Percentiles rank a stretch among this genome's conserved stretches.
phyloP scores from a whole-genome alignment of 2,113 vertebrate species.

The Pteruthius melanotis region DNA sequence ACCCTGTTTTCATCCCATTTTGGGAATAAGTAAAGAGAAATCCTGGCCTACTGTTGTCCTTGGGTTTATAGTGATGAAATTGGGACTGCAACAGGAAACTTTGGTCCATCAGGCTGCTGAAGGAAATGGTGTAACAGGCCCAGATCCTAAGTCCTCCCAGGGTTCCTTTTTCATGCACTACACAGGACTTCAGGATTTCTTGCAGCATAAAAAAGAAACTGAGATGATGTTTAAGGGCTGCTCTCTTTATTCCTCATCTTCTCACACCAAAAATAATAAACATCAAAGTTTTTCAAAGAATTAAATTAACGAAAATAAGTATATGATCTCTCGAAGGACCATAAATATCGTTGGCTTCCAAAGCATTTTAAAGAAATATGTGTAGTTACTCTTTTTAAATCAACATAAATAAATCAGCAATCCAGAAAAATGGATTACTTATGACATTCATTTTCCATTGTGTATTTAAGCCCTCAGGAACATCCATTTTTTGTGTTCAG shows the following conservation, averaged over 20 bases:
- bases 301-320: background rate
- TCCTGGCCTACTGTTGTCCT: background rate
- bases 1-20: background rate
- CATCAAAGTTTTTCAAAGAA: background rate
- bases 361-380: conserved; percentile 49
- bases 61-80: background rate
- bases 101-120: background rate
- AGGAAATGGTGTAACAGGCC: background rate
- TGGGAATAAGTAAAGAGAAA: background rate
- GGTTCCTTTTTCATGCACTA: background rate
- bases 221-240: background rate
- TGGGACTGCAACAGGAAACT: background rate
- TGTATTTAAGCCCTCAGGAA: conserved; percentile 45
- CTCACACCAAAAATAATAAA: background rate
- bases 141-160: background rate
- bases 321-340: background rate
- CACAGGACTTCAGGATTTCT: background rate
- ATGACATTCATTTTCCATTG: conserved; percentile 29
- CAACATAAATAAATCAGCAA: conserved; percentile 32
- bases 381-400: conserved; percentile 17
- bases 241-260: background rate
- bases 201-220: background rate
- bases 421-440: conserved; percentile 39
- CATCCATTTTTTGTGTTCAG: conserved; percentile 36
- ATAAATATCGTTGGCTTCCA: background rate